Evolutionary conservation across 2,797 vertebrate genomes (phyloP), one percentile per base, ranked within the genome.

Genomic region (Muscicapa comitata): DNA sequence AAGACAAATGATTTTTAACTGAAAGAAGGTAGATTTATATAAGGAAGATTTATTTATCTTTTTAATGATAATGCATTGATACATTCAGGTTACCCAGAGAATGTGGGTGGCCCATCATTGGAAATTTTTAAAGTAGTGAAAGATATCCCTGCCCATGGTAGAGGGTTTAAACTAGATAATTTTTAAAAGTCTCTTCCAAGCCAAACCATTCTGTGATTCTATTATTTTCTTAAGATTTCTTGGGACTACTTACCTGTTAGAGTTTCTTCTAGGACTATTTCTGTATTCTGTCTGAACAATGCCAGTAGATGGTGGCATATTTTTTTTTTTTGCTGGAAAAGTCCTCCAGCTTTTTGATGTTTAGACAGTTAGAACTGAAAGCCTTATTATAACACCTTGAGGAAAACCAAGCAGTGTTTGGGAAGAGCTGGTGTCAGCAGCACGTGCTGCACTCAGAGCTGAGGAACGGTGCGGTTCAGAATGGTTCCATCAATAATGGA

Each of bases 401-500:
- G 42, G 43, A 50, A 48, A 58, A 33, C 9, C 16, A 68, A 16
- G 53, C 29, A 40, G 29, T 58, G 35, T 50, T 58, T 80, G 29
- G 53, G 15, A 51, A 51, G 17, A 51, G 50, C 28, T 75, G 62
- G 4, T 29, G 51, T 7, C 4, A 3, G 21, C 28, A 37, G 62
- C 31, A 11, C 0, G 0, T 6, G 2, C 25, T 10, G 23, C 37
- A 1, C 31, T 10, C 1, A 0, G 3, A 43, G 24, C 31, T 14
- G 43, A 15, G 2, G 11, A 37, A 31, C 0, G 1, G 23, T 25
- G 23, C 11, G 1, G 45, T 10, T 17, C 23, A 37, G 55, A 68
- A 21, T n/a, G 23, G 26, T 17, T 5, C 61, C 43, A n/a, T 31
- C 70, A 50, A 1, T 21, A 31, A 66, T 0, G n/a, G 80, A 54